Percentiles rank a stretch among this genome's conserved stretches.
phyloP scores from a whole-genome alignment of 1,140 invertebrate species.

The Aphelenchoides besseyi region DNA sequence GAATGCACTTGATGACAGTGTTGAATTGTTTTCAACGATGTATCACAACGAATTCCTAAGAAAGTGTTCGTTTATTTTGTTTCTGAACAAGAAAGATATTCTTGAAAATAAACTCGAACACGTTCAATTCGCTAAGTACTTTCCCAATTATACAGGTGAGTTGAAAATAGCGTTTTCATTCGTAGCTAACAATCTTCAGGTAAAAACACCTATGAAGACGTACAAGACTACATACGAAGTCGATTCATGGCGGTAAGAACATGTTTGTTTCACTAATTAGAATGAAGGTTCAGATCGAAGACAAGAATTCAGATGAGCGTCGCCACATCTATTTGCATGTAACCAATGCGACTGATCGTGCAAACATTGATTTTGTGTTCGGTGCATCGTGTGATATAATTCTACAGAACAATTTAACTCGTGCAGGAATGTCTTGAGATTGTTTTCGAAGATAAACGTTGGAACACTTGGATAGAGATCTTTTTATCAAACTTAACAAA shows the following conservation, averaged over 20 bases:
- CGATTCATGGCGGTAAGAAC: slow-evolving; percentile 1
- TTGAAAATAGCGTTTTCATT: slow-evolving; percentile 21
- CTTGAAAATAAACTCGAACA: slow-evolving; percentile 43
- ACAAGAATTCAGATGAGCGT: slow-evolving; percentile 24
- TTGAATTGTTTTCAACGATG: slow-evolving; percentile 44
- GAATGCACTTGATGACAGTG: slow-evolving; percentile 42
- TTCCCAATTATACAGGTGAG: slow-evolving; percentile 38
- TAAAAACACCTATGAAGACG: slow-evolving; percentile 32
- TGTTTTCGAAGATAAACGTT: neutral
- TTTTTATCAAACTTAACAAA: slow-evolving; percentile 8
- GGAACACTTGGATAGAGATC: neutral
- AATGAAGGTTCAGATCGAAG: slow-evolving; percentile 24
- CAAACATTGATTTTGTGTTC: slow-evolving; percentile 48
- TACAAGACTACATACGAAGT: slow-evolving; percentile 10
- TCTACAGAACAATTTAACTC: slow-evolving; percentile 46
- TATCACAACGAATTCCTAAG: slow-evolving; percentile 39
- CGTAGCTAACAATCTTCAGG: slow-evolving; percentile 19
- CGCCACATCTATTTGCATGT: slow-evolving; percentile 43
- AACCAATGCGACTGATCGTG: slow-evolving; percentile 47
- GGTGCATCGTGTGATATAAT: slow-evolving; percentile 42
- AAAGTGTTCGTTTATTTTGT: slow-evolving; percentile 40
- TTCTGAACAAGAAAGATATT: slow-evolving; percentile 50
- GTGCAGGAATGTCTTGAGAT: slow-evolving; percentile 42
- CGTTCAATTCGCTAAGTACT: slow-evolving; percentile 39
- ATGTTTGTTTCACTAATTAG: slow-evolving; percentile 1